These are phyloP conservation scores for Trichogramma dendrolimi DNA, from an alignment of 2,888 invertebrate species.

Conservation along the genomic window DNA sequence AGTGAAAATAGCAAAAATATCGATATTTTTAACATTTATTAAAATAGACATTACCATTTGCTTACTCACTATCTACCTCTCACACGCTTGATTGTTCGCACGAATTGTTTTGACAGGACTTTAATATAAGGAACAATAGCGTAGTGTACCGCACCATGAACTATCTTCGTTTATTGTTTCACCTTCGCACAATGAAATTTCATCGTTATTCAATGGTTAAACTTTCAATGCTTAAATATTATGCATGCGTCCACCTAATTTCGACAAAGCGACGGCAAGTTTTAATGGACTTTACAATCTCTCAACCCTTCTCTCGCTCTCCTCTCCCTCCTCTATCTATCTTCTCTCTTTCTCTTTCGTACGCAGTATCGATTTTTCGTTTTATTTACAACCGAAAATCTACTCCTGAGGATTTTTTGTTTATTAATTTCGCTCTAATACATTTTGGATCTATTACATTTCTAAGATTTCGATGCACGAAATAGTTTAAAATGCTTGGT, in stretches of 20 bases:
- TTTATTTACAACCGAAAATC: too few relatives aligned
- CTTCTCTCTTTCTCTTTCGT: too few relatives aligned
- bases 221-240: conserved; percentile 1
- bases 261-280: not conserved
- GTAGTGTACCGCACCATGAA: conserved; percentile 7
- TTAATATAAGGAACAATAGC: conserved; percentile 19
- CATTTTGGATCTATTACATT: too few relatives aligned
- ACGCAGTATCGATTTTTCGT: too few relatives aligned
- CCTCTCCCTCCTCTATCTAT: too few relatives aligned
- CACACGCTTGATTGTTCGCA: not conserved
- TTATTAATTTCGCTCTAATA: too few relatives aligned
- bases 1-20: too few relatives aligned
- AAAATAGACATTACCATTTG: conserved; percentile 16
- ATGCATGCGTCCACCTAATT: not conserved
- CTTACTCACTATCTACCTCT: not conserved
- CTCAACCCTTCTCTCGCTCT: too few relatives aligned
- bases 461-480: too few relatives aligned
- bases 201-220: conserved; percentile 25
- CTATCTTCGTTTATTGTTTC: conserved; percentile 26
- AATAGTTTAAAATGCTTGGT: too few relatives aligned
- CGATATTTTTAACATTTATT: conserved; percentile 4
- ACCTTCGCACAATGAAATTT: conserved; percentile 19
- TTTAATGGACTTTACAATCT: conserved; percentile 21
- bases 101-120: conserved; percentile 8
- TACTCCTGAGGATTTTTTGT: too few relatives aligned